Evolutionary conservation across 2,888 invertebrate species (phyloP), one percentile per base, ranked within the genome.

Genomic region (Vanessa cardui): DNA sequence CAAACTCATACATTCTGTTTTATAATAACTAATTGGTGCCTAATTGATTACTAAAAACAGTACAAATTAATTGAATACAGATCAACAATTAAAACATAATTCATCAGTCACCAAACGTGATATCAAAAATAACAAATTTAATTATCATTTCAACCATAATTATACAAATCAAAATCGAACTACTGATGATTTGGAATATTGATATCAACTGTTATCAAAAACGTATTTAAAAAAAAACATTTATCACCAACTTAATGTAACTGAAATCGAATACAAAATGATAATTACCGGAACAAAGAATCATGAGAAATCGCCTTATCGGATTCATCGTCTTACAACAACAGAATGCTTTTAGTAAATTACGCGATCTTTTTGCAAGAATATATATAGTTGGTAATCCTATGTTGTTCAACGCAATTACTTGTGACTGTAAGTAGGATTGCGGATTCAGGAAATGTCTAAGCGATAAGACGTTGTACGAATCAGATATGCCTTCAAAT

Each of bases 301-400:
- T 66, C 64, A 59, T 59, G 64, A 64, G 58, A 67, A 52, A 70
- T 64, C 71, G 56, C 62, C 62, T 70, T 70, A 72, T 70, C 71
- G 71, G 58, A 66, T 68, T 44, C 61, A 64, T 46, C 65, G 67
- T 74, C 67, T 70, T 68, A 66, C 77, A 82, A 84, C 84, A 83
- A 79, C 79, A 74, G 76, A 84, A 84, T 70, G 83, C 85, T 84
- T 81, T 85, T 81, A 84, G 79, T 72, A 74, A 78, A 83, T 81
- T 81, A 78, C 73, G 69, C 71, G 69, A 65, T 73, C 72, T 75
- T 73, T 75, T 70, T 69, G 67, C 72, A 71, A 68, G 69, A 66
- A 71, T 62, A 67, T 65, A 74, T 74, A 72, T 69, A 66, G 69
- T 62, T 68, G 69, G 71, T 80, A 77, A 79, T 76, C 78, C 72